Evolutionary conservation across 2,113 vertebrate species (phyloP), one percentile per base, ranked within the genome.

Genomic region (Periophthalmodon schlosseri): DNA sequence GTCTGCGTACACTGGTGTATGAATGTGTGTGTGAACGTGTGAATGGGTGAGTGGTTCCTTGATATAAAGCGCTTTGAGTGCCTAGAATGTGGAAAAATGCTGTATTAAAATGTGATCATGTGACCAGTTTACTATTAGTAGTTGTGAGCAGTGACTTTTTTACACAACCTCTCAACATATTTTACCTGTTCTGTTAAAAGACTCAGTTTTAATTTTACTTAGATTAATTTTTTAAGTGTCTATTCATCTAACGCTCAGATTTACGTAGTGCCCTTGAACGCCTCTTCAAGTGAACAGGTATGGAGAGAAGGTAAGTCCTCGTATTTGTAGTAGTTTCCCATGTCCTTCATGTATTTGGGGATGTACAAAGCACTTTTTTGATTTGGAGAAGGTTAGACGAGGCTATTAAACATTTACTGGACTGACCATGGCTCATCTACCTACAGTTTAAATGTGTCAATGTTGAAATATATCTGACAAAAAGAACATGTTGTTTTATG

Each of bases 391-490:
- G 70, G 72, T 83, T 56, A 75, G 5, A 68, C 14, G 64, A 69
- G 64, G 16, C 47, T 74, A 75, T 76, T 80, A 63, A 78, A 75
- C 77, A 69, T 46, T n/a, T 34, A 67, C 36, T 46, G 74, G 60
- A 47, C 5, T 20, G 33, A 34, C 33, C 50, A 49, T 36, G 60
- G 70, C 52, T 34, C 49, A 10, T 73, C 49, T 10, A 16, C 56
- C 36, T 36, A 13, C 54, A 28, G 4, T 52, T 33, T 61, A 76
- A 52, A 61, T 66, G 57, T 61, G 20, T 21, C 33, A 1, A 49
- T 21, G 46, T 34, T 16, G 2, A 63, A n/a, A 60, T 47, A 36
- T 63, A 20, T 12, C 57, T 61, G 28, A 16, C 52, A 23, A 67
- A 50, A 61, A 60, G 57, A 15, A 68, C 34, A 70, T 64, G 70